These are phyloP conservation scores for Stegostoma tigrinum DNA, from an alignment of 2,113 vertebrate genomes.

Conservation along the genomic window DNA sequence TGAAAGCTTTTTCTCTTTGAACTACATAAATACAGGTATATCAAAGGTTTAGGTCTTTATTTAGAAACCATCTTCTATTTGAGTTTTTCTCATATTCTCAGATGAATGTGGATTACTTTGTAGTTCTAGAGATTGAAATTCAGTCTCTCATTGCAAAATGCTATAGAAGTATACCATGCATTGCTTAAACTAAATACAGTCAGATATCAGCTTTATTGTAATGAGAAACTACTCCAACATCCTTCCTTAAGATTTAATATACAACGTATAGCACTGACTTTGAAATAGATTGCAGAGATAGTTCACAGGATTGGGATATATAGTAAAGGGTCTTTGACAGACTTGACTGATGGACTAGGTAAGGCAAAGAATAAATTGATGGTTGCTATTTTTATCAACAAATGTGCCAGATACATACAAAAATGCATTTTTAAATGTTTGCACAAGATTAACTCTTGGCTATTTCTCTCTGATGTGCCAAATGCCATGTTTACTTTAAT, in stretches of 20 bases:
- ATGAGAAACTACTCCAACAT: background rate
- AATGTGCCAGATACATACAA: background rate
- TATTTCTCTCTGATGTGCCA: background rate
- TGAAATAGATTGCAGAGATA: constrained; percentile 22
- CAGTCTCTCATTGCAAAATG: background rate
- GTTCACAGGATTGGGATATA: background rate
- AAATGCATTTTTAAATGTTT: background rate
- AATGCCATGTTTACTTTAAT: background rate
- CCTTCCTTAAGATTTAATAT: background rate
- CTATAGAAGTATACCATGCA: background rate
- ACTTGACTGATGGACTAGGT: constrained; percentile 9
- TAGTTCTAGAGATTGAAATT: background rate
- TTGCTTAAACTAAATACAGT: background rate
- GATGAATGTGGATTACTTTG: background rate
- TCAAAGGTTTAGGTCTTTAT: background rate
- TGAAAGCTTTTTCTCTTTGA: constrained; percentile 1
- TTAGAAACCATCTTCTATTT: background rate
- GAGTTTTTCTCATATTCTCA: background rate
- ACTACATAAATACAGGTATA: background rate
- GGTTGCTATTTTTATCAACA: background rate
- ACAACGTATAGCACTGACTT: background rate
- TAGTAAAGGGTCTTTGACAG: constrained; percentile 1
- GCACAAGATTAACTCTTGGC: background rate
- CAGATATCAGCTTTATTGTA: background rate
- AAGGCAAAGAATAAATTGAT: background rate